A percentile compares a stretch with the other conserved stretches of the same genome.
phyloP scores from a whole-genome alignment of 2,113 vertebrate species.

The Acanthisitta chloris region DNA sequence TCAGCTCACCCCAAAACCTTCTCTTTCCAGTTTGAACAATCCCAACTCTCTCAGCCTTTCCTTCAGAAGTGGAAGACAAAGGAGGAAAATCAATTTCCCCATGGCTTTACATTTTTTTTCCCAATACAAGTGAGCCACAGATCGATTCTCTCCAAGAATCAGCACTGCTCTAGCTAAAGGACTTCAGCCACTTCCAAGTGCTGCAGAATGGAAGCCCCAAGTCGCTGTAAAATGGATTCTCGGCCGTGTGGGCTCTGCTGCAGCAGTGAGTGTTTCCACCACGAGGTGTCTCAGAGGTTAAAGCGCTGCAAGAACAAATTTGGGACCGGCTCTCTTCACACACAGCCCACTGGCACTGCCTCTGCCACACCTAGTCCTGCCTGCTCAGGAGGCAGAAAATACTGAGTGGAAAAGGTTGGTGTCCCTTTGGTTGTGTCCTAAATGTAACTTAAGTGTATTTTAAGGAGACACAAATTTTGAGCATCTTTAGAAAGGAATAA shows the following conservation, averaged over 20 bases:
- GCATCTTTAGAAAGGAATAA: background rate
- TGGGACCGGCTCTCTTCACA: background rate
- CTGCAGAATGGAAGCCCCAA: background rate
- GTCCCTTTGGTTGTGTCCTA: background rate
- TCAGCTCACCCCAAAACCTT: background rate
- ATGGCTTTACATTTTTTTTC: background rate
- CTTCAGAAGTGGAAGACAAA: background rate
- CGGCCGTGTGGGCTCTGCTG: background rate
- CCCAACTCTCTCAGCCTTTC: background rate
- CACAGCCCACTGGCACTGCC: background rate
- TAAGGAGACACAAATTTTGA: background rate
- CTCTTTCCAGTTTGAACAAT: background rate
- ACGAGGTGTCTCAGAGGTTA: conserved; percentile 76
- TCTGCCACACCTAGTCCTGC: background rate
- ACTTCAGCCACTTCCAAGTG: background rate
- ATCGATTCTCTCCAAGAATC: accelerated
- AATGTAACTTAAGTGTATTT: background rate
- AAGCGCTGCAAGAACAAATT: background rate
- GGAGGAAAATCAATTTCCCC: background rate
- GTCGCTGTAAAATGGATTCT: conserved; percentile 45
- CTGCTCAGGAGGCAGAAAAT: background rate
- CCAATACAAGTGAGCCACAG: background rate
- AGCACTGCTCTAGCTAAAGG: accelerated
- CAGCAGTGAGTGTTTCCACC: conserved; percentile 59
- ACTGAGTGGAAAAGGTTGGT: background rate